These are phyloP conservation scores for Myotis yumanensis DNA, from an alignment of 2,113 vertebrate genomes.

Conservation along the genomic window DNA sequence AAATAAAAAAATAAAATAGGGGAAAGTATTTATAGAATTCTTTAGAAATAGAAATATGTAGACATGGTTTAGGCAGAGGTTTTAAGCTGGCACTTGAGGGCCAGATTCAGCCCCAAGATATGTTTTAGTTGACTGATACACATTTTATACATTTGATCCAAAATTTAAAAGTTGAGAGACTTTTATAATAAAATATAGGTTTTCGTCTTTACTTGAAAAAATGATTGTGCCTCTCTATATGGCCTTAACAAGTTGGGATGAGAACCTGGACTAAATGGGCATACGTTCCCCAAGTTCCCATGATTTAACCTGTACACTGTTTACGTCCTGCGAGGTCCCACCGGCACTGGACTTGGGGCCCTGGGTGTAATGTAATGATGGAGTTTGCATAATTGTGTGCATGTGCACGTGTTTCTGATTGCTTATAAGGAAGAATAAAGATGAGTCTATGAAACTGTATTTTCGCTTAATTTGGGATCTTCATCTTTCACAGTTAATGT, in stretches of 20 bases:
- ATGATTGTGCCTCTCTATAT: background rate
- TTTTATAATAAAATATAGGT: background rate
- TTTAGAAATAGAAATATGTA: background rate
- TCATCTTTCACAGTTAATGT: background rate
- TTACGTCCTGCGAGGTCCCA: background rate
- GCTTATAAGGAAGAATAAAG: background rate
- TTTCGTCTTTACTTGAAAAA: slow-evolving; percentile 37
- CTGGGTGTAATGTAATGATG: background rate
- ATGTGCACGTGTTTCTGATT: background rate
- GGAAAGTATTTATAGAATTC: background rate
- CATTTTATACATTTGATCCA: slow-evolving; percentile 17
- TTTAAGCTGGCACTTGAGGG: background rate
- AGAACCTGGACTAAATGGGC: background rate
- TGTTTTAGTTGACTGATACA: background rate
- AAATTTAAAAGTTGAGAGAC: background rate
- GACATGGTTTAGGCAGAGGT: background rate
- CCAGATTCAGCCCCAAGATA: background rate
- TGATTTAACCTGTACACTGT: background rate
- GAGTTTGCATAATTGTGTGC: background rate
- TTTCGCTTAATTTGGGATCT: background rate
- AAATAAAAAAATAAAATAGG: too few relatives aligned
- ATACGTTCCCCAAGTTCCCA: background rate
- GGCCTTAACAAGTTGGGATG: background rate
- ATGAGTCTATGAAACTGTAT: background rate
- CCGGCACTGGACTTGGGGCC: background rate